A percentile compares a stretch with the other conserved stretches of the same genome.
Conservation (phyloP, 1,140 invertebrate species). For the Calosoma granatense region DNA sequence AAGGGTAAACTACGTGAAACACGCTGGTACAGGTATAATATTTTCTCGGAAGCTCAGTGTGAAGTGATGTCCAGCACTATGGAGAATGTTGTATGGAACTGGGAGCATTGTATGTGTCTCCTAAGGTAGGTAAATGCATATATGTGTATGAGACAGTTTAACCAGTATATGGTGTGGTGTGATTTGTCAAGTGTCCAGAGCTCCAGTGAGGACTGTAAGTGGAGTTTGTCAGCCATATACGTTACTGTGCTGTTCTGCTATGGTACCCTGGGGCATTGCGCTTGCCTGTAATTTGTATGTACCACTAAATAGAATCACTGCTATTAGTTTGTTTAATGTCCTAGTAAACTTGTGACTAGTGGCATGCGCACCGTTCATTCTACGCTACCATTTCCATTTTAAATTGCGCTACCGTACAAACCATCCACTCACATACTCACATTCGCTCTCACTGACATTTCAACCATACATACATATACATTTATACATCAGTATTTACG, state of each 20-base stretch:
- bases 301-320: slow-evolving; percentile 1
- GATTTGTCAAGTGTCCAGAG: not conserved
- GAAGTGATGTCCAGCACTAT: too few species aligned
- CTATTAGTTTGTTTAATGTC: slow-evolving; percentile 2
- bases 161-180: too few species aligned
- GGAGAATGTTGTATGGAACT: too few species aligned
- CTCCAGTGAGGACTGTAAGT: too few species aligned
- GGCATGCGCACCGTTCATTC: not conserved
- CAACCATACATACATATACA: slow-evolving; percentile 1
- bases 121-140: too few species aligned
- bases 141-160: too few species aligned
- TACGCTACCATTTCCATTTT: not conserved
- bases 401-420: slow-evolving; percentile 4
- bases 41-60: too few species aligned
- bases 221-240: not conserved
- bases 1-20: too few species aligned
- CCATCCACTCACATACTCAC: not conserved
- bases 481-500: too few species aligned
- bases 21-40: too few species aligned
- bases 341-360: not conserved
- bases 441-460: not conserved
- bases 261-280: not conserved
- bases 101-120: too few species aligned
- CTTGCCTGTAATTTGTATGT: slow-evolving; percentile 8
- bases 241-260: not conserved